phyloP scores from a whole-genome alignment of 1,140 invertebrate genomes.

The Drosophila bocki region DNA sequence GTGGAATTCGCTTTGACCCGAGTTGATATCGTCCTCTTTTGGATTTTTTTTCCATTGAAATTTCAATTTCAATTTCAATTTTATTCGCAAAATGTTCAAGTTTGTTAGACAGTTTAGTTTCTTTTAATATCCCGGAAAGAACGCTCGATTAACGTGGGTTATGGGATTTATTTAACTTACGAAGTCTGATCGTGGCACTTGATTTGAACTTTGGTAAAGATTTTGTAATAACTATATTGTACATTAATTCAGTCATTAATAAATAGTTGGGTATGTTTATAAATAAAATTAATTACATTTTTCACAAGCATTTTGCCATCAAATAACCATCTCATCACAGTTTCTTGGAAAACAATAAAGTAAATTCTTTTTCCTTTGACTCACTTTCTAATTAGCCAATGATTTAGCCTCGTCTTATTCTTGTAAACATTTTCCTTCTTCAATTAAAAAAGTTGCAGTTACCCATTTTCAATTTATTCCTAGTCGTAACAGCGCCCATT shows the following conservation, averaged over 20 bases:
- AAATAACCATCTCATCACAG: neutral
- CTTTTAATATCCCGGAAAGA: neutral
- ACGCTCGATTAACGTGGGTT: neutral
- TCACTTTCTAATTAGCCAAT: neutral
- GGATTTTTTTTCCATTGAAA: constrained; percentile 20
- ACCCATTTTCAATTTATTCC: constrained; percentile 22
- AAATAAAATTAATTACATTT: too few relatives aligned
- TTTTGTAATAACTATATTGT: neutral
- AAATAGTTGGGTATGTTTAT: too few relatives aligned
- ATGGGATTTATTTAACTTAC: neutral
- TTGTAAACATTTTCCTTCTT: constrained; percentile 19
- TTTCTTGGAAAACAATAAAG: neutral
- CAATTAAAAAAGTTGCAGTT: constrained; percentile 20
- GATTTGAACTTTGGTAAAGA: neutral
- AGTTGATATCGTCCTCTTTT: constrained; percentile 8
- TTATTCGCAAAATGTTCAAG: constrained; percentile 10
- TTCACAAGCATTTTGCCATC: neutral
- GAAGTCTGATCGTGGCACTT: neutral
- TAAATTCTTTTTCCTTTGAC: neutral
- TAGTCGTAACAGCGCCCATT: constrained; percentile 4
- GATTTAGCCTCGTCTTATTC: neutral
- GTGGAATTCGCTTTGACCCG: constrained; percentile 46
- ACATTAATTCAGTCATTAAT: neutral
- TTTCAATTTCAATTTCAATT: constrained; percentile 43
- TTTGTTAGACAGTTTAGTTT: constrained; percentile 11